Base-by-base conservation (phyloP, 2,113 vertebrate species). In the Gnathonemus longibarbis region DNA sequence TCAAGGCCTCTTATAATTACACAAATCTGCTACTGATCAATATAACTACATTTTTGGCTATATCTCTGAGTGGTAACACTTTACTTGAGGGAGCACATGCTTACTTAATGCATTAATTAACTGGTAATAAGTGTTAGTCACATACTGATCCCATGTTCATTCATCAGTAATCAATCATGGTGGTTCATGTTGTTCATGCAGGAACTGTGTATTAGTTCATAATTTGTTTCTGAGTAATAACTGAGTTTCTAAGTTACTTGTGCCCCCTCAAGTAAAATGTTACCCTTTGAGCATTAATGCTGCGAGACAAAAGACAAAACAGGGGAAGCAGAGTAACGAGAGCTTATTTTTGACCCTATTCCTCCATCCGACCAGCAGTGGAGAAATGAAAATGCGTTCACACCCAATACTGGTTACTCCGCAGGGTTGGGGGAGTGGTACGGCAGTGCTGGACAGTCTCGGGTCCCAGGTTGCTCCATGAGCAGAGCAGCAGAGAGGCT, bases 331-430 rank as follows among this genome's bases (percentile, higher is more conserved):
- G 21, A 84, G 21, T 48, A 24, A 84, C 3, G 1, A 48, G 83
- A 31, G 19, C 13, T 53, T 46, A 21, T 66, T 39, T 88, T 80
- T 88, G 2, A 19, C 27, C 87, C 35, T 45, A 80, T 88, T 88
- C 52, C 49, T 58, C 66, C 48, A 46, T 52, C 87, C n/a, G 74
- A 39, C 90, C 90, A 88, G 90, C 90, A 90, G 90, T 39, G 19
- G 87, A 83, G 74, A 62, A 88, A 80, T 83, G 39, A 66, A 31
- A 21, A 83, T 2, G 45, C 21, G 53, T 21, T 96, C 96, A 98
- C 7, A 99, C 98, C 97, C 97, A 98, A 42, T 98, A 98, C n/a
- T 98, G 98, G 93, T 90, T 96, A 89, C 56, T 93, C 90, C 96
- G 97, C 91, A 98, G 94, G 1, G 94, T 92, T 0, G 97, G 97